Evolutionary conservation across 2,888 invertebrate species (phyloP).

Genomic region (Sipha maydis): DNA sequence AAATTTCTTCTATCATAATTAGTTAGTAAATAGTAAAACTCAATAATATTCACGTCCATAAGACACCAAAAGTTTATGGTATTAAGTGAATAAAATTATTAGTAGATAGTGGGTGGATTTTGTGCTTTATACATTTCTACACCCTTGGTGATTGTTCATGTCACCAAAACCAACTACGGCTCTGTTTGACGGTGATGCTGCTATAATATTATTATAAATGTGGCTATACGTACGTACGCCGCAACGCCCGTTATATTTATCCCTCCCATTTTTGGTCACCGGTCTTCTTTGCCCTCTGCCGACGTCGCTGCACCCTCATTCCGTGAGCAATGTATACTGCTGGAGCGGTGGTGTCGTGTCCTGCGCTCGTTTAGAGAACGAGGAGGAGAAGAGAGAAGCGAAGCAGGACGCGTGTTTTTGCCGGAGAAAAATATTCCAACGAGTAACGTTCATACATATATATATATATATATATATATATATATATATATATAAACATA

Average conservation of each 20-base stretch:
- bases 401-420: not conserved
- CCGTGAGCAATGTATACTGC: not conserved
- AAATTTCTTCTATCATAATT: no score
- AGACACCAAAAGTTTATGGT: no score
- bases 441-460: not conserved
- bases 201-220: not conserved
- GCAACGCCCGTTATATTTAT: not conserved
- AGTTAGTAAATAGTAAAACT: no score
- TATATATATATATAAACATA: not conserved
- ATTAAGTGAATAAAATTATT: no score
- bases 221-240: no score
- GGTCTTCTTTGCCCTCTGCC: not conserved
- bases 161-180: no score
- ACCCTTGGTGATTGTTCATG: no score
- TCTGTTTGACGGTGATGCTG: not conserved
- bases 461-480: not conserved
- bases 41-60: no score
- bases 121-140: no score
- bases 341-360: not conserved
- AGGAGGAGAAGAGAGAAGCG: not conserved
- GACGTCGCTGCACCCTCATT: not conserved
- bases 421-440: constrained; percentile 8
- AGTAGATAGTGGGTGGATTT: no score
- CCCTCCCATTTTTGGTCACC: constrained; percentile 6
- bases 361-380: not conserved